Conservation (phyloP, 1,140 invertebrate species). For the Leptopilina clavipes region DNA sequence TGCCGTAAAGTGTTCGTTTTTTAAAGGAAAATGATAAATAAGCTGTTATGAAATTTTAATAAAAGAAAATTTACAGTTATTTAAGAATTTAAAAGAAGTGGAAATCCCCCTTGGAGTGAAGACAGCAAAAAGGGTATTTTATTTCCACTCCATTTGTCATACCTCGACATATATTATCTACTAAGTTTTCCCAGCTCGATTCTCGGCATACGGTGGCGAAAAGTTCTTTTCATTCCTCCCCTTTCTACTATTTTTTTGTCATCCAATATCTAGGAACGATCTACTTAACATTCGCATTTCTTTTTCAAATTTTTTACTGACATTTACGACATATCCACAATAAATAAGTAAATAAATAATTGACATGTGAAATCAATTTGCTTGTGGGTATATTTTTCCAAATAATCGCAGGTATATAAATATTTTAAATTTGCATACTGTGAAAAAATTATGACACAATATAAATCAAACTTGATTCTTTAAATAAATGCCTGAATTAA, state of each 20-base stretch:
- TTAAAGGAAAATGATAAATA: not conserved
- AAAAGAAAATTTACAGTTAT: not conserved
- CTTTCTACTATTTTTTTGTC: not conserved
- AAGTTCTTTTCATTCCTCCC: not conserved
- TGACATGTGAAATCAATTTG: not conserved
- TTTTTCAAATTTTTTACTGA: too few species aligned
- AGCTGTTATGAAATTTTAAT: too few species aligned
- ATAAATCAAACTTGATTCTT: not conserved
- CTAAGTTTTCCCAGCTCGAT: not conserved
- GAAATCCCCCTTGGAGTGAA: not conserved
- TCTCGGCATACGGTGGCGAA: not conserved
- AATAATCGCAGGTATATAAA: not conserved
- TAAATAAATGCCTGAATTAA: constrained; percentile 3
- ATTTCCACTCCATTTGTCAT: not conserved
- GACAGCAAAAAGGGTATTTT: not conserved
- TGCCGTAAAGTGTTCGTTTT: too few species aligned
- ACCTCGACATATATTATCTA: constrained; percentile 12
- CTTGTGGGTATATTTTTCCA: too few species aligned
- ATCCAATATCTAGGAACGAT: not conserved
- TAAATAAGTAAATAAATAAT: not conserved
- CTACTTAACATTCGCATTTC: not conserved
- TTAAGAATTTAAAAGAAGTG: not conserved
- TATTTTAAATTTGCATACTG: not conserved
- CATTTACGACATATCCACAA: too few species aligned
- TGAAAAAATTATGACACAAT: not conserved